These are phyloP conservation scores for Dasyprocta punctata DNA, from an alignment of 2,113 vertebrate species.

Conservation along the genomic window DNA sequence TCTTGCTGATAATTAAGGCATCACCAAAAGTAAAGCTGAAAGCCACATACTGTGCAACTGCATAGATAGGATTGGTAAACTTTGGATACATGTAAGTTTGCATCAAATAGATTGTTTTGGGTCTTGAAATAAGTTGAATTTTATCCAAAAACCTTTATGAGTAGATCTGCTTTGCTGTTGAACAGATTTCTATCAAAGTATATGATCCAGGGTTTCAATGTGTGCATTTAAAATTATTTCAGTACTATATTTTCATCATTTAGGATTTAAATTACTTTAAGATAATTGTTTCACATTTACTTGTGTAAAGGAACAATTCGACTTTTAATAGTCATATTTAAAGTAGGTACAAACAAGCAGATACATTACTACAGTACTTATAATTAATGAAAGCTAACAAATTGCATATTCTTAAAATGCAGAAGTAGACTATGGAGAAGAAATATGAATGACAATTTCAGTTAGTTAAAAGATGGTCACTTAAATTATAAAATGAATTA, in stretches of 20 bases:
- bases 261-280: constrained; percentile 1
- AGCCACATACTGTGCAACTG: not conserved
- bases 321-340: constrained; percentile 1
- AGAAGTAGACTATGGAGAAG: not conserved
- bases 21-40: not conserved
- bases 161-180: not conserved
- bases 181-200: not conserved
- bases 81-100: not conserved
- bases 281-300: not conserved
- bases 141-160: not conserved
- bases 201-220: not conserved
- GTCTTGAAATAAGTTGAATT: not conserved
- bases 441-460: constrained; percentile 13
- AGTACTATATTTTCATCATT: not conserved
- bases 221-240: not conserved
- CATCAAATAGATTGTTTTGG: not conserved
- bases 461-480: not conserved
- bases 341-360: not conserved
- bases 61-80: not conserved
- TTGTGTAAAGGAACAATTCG: not conserved
- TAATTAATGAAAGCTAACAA: constrained; percentile 38
- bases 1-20: not conserved
- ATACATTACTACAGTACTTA: not conserved
- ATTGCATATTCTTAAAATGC: constrained; percentile 16
- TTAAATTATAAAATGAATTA: constrained; percentile 30